Evolutionary conservation across 2,113 vertebrate genomes (phyloP), one percentile per base, ranked within the genome.

Genomic region (Saguinus midas): DNA sequence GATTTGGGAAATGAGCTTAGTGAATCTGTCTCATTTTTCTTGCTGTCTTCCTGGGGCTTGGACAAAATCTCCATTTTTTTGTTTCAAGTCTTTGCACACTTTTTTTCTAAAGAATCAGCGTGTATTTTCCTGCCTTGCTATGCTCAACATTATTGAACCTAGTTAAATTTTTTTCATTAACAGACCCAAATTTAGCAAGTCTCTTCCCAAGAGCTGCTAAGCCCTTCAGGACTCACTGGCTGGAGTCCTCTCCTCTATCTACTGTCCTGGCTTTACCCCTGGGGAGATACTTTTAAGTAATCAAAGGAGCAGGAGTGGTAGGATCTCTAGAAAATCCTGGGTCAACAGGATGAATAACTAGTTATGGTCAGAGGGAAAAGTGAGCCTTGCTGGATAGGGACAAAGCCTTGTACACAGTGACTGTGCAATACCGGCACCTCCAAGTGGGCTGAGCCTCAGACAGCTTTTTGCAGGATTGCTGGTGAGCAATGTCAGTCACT

Each of bases 381-480:
- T 25, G 17, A 68, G 32, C 21, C 1, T 11, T 0, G 0, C 3
- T 12, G 9, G n/a, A 7, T 6, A 0, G 5, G 35, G 14, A 8
- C 50, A 37, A 61, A 43, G 45, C 11, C 37, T 43, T 43, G n/a
- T 8, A 18, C 13, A 12, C 25, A 18, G 45, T 25, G 32, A 18
- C 18, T n/a, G 27, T 50, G 70, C 35, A 23, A 3, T 3, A 12
- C 50, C 2, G 18, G 50, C 17, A 5, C 0, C 29, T 12, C 35
- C 12, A 27, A 12, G 1, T 10, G 21, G 5, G 10, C 10, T 2
- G 5, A 58, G 73, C 73, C 40, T 0, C 7, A 37, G 32, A 45
- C 4, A 17, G 45, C 32, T 20, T 29, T 86, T 83, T 43, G 3
- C 17, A 64, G 23, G 14, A 17, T 12, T 5, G 11, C 12, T 48